phyloP scores from a whole-genome alignment of 2,113 vertebrate genomes.

The Mesitornis unicolor region DNA sequence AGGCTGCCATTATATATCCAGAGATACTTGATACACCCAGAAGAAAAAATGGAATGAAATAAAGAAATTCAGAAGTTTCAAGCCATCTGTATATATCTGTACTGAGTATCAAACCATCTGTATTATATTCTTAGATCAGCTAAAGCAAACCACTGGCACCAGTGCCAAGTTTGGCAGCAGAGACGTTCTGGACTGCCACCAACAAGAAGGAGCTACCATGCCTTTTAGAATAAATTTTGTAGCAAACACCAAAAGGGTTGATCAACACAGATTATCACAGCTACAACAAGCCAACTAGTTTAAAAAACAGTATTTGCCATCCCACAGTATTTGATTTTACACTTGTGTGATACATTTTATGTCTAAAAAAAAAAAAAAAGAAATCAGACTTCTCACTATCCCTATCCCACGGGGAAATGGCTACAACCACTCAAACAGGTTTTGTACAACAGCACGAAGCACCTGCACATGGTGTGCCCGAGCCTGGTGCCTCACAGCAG shows the following conservation, averaged over 20 bases:
- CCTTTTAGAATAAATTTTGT: constrained; percentile 60
- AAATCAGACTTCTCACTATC: not conserved
- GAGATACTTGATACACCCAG: not conserved
- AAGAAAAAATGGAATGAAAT: constrained; percentile 34
- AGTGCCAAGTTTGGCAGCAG: constrained; percentile 66
- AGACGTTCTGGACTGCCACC: constrained; percentile 40
- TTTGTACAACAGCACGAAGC: not conserved
- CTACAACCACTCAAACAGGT: not conserved
- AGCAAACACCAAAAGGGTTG: constrained; percentile 70
- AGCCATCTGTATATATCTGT: constrained; percentile 52
- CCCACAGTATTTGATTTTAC: constrained; percentile 38
- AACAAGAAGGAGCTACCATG: constrained; percentile 53
- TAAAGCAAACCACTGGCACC: constrained; percentile 66
- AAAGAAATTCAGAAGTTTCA: constrained; percentile 7
- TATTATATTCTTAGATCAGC: constrained; percentile 65
- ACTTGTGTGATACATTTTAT: not conserved
- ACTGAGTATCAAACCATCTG: constrained; percentile 63
- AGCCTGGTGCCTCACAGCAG: not conserved
- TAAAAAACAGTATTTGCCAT: constrained; percentile 51
- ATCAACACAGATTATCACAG: constrained; percentile 70
- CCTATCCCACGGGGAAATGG: not conserved
- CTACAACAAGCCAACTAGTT: constrained; percentile 60
- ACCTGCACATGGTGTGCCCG: not conserved
- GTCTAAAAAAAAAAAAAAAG: not conserved
- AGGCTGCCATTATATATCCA: not conserved